phyloP scores from a whole-genome alignment of 2,113 vertebrate genomes.

The Empidonax traillii region DNA sequence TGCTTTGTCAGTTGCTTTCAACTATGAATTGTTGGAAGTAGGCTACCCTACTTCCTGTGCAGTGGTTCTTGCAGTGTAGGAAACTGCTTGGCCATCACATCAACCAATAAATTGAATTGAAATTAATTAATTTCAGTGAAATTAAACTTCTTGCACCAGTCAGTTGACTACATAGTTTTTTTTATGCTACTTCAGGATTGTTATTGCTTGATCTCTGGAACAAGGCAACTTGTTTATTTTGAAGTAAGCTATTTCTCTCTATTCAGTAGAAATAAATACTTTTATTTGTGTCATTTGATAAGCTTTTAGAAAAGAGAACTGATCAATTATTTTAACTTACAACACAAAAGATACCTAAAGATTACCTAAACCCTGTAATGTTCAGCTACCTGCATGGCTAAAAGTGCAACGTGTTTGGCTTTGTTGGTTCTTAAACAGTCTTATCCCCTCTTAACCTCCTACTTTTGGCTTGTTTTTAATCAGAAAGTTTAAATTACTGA shows the following conservation, averaged over 20 bases:
- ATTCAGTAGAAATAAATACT: background rate
- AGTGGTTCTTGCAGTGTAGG: background rate
- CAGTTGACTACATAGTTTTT: background rate
- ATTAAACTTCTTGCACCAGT: background rate
- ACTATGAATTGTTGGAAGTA: background rate
- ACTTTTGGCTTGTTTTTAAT: background rate
- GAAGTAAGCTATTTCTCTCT: background rate
- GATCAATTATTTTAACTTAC: background rate
- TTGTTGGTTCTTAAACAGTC: background rate
- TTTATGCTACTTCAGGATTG: background rate
- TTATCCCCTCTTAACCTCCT: background rate
- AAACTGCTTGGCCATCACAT: background rate
- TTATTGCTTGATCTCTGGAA: background rate
- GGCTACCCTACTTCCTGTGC: background rate
- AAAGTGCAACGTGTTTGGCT: background rate
- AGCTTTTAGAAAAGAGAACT: background rate
- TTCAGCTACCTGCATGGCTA: background rate
- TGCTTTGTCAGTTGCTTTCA: slow-evolving; percentile 4
- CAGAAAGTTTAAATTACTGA: background rate
- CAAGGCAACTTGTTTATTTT: background rate
- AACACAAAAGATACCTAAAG: background rate
- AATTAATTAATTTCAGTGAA: background rate
- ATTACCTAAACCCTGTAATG: background rate
- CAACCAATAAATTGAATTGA: background rate
- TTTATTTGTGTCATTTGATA: background rate